Base-by-base conservation (phyloP, 2,888 invertebrate species). In the Dexiosoma caninum region DNA sequence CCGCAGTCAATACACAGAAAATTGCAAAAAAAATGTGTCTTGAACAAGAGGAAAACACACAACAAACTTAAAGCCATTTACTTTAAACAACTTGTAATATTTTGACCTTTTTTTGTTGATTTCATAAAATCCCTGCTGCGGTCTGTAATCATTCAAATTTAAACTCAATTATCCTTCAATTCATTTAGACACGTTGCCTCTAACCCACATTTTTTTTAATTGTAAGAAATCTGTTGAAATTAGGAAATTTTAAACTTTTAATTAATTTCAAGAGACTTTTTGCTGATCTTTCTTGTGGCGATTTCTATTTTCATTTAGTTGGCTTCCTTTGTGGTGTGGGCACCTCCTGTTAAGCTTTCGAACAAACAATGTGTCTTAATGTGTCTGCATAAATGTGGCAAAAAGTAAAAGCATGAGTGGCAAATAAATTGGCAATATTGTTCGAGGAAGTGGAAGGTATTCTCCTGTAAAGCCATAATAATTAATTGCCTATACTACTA, bases 401-500 rank as follows among this genome's bases (percentile, higher is more conserved):
- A 42, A 51, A 21, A 2, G 40, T 2, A 32, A 44, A 32, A 23
- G 21, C 12, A 53, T 9, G 35, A 44, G 55, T 32, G 19, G 27
- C 12, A n/a, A 42, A 30, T 23, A 42, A 42, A 60, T 57, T 46
- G 32, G 30, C n/a, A 69, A 67, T 16, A 42, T 7, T 30, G 23
- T 51, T 37, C 27, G 27, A 30, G 23, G 14, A 37, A 23, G 23
- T 64, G 16, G 8, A 30, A 6, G 16, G n/a, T 67, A n/a, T 55
- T 42, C 8, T 53, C 14, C 69, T 14, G 46, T 23, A 64, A 77
- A 77, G 77, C 70, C 77, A 64, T 77, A 71, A 71, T 71, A 77
- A 77, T 77, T 77, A 77, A 77, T 77, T 77, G 64, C 62, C 57
- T 42, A 46, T 46, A 64, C 55, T 46, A 64, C 55, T 77, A 32